Evolutionary conservation across 2,888 invertebrate species (phyloP), one percentile per base, ranked within the genome.

Genomic region (Hirudinaria manillensis): DNA sequence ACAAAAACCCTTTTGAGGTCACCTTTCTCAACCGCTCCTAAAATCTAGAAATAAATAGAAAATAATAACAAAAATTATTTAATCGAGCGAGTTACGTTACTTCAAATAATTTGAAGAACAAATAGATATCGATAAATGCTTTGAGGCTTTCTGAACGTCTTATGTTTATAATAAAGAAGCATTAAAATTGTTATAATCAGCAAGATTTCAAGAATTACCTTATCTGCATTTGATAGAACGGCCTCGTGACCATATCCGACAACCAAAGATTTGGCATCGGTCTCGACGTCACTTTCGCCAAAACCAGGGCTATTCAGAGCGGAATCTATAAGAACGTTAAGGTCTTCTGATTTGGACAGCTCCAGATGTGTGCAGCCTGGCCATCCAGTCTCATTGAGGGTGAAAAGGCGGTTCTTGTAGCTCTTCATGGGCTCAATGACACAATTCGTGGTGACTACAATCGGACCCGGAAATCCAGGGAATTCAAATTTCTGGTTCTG

Each of bases 391-490:
- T 80, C 80, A 72, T 81, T 81, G 24, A 81, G 76, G 3, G 81
- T 81, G 72, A 79, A 81, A 13, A 81, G 73, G 24, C 81, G 74
- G 67, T 80, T 78, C 67, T 76, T 78, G 79, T 81, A 81, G 2
- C 79, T 77, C 34, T 78, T 78, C 51, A 80, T 75, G 0, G 81
- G 80, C 71, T 81, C 81, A 29, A 81, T 78, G 13, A 81, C 77
- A 76, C 81, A 81, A 78, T 81, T 81, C 34, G 81, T 81, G 27
- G 81, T 81, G 13, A 80, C 77, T 7, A 81, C 74, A 38, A 81
- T 79, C 7, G 80, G 80, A 24, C 81, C 81, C 0, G 81, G 81
- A 76, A 81, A 81, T 19, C 76, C 71, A 0, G 77, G 78, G 71
- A 81, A 81, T 51, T 81, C 81, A 53, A 79, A 79, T 76, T 80